Conservation (phyloP, 2,888 invertebrate species). For the Hemicrepidius hirtus region DNA sequence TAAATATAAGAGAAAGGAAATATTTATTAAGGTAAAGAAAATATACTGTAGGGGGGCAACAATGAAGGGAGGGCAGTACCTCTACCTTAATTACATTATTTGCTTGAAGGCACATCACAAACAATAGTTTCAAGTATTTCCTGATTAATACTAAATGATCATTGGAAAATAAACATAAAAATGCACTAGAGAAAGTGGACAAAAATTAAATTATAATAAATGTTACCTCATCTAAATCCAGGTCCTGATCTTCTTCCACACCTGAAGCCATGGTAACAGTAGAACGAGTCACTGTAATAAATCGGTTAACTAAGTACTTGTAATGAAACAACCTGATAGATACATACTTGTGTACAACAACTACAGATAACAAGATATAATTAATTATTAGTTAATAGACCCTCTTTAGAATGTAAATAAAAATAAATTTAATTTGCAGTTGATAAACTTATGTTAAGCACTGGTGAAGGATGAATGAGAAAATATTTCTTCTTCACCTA, state of each 20-base stretch:
- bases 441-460: not conserved
- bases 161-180: not conserved
- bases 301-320: not conserved
- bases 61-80: too few relatives aligned
- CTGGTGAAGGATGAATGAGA: not conserved
- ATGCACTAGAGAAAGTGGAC: too few relatives aligned
- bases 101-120: too few relatives aligned
- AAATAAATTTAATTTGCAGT: not conserved
- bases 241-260: conserved; percentile 36
- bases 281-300: conserved; percentile 29
- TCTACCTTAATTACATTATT: too few relatives aligned
- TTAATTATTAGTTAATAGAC: not conserved
- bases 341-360: conserved; percentile 52
- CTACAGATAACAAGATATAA: not conserved
- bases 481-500: conserved; percentile 15
- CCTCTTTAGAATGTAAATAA: not conserved
- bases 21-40: too few relatives aligned
- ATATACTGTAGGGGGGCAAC: too few relatives aligned
- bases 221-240: conserved; percentile 39
- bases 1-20: too few relatives aligned
- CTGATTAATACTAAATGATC: too few relatives aligned
- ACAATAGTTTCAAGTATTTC: too few relatives aligned
- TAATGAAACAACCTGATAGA: not conserved
- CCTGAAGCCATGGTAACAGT: conserved; percentile 35
- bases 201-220: not conserved